These are phyloP conservation scores for Astreopora myriophthalma DNA, from an alignment of 64 coral and sea anemone genomes.

Conservation along the genomic window DNA sequence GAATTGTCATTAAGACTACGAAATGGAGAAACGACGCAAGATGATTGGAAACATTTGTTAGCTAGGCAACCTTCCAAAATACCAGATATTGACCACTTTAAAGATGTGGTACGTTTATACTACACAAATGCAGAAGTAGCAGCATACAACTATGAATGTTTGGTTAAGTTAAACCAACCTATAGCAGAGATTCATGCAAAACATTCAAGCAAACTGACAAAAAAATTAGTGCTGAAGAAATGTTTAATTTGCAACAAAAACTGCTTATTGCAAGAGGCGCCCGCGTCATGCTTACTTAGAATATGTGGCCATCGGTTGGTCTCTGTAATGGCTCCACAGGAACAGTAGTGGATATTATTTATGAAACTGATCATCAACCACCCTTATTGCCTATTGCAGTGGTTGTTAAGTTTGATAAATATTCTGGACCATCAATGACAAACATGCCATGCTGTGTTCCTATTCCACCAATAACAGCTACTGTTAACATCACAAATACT, in stretches of 20 bases:
- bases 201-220: neutral
- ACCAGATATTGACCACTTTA: neutral
- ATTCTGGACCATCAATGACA: constrained; percentile 54
- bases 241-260: neutral
- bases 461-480: constrained; percentile 42
- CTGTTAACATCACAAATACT: constrained; percentile 16
- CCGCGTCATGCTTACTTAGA: neutral
- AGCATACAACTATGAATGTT: neutral
- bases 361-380: constrained; percentile 39
- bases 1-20: too few relatives aligned
- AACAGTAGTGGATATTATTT: constrained; percentile 73
- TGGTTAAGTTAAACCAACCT: neutral
- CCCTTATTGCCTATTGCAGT: constrained; percentile 40
- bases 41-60: neutral
- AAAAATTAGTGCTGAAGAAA: neutral
- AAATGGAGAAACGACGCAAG: neutral
- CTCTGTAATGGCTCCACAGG: constrained; percentile 71
- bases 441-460: constrained; percentile 44
- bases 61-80: neutral
- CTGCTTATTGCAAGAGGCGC: neutral
- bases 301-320: constrained; percentile 52
- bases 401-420: constrained; percentile 57
- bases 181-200: neutral
- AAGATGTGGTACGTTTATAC: neutral
- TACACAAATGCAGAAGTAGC: neutral